phyloP scores from a whole-genome alignment of 1,140 invertebrate species.

The Mycetomoellerius zeteki region DNA sequence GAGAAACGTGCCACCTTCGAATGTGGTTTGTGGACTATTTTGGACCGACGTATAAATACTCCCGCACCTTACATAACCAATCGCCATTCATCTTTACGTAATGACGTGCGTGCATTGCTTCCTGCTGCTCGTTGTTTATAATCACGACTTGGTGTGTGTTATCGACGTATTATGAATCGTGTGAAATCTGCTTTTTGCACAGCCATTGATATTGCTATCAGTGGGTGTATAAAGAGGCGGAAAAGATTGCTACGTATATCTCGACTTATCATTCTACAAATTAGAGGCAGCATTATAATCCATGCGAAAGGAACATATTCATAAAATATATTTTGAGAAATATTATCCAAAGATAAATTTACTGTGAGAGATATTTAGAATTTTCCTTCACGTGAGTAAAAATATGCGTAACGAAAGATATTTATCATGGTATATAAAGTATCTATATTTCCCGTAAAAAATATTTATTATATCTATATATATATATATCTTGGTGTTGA shows the following conservation, averaged over 20 bases:
- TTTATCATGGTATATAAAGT: background rate
- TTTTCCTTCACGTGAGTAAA: background rate
- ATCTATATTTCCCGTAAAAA: background rate
- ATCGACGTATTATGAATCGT: slow-evolving; percentile 11
- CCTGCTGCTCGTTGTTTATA: slow-evolving; percentile 26
- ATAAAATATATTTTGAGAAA: background rate
- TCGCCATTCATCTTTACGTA: slow-evolving; percentile 71
- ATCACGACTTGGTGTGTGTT: slow-evolving; percentile 7
- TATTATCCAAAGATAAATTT: background rate
- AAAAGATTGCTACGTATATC: slow-evolving; percentile 36
- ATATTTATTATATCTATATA: background rate
- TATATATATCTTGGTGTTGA: background rate
- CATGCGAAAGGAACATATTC: background rate
- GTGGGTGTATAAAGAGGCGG: slow-evolving; percentile 64
- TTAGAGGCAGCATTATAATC: background rate
- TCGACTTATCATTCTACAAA: background rate
- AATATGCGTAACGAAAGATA: background rate
- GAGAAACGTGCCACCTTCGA: slow-evolving; percentile 18
- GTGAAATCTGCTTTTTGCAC: slow-evolving; percentile 4
- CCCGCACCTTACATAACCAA: slow-evolving; percentile 63
- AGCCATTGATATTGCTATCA: background rate
- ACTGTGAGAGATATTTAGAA: background rate
- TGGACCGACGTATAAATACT: slow-evolving; percentile 72
- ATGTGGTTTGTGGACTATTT: slow-evolving; percentile 68
- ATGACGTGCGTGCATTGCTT: slow-evolving; percentile 24